A percentile compares a stretch with the other conserved stretches of the same genome.
Conservation (phyloP, 2,113 vertebrate species). For the Eptesicus fuscus region DNA sequence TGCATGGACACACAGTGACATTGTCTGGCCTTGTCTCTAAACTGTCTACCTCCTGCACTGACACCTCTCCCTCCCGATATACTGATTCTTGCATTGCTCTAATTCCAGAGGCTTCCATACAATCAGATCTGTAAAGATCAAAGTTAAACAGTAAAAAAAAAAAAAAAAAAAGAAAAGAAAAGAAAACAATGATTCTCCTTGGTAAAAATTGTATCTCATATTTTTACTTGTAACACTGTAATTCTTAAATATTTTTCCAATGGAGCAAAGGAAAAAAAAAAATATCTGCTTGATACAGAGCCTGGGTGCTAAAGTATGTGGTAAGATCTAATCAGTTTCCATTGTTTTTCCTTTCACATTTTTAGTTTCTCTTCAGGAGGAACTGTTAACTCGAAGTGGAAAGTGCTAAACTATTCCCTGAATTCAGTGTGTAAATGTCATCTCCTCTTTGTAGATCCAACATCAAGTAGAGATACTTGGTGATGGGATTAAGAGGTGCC, state of each 20-base stretch:
- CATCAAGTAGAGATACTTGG: not conserved
- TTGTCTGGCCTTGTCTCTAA: not conserved
- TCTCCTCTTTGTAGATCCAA: not conserved
- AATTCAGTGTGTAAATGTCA: not conserved
- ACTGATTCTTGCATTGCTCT: not conserved
- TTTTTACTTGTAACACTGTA: not conserved
- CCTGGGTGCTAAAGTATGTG: not conserved
- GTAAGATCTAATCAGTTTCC: not conserved
- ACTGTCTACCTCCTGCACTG: accelerated
- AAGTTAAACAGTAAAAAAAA: not conserved
- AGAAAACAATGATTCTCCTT: not conserved
- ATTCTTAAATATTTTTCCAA: not conserved
- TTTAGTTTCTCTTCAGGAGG: not conserved
- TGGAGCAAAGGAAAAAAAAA: not conserved
- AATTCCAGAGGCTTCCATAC: not conserved
- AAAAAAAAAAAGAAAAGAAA: not conserved
- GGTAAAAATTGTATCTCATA: not conserved
- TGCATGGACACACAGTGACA: no score
- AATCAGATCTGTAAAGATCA: conserved; percentile 22
- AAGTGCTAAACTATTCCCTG: not conserved
- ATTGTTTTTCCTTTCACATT: not conserved
- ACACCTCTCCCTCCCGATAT: not conserved
- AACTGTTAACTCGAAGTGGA: not conserved
- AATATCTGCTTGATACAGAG: not conserved
- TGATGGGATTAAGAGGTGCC: not conserved